A percentile compares a stretch with the other conserved stretches of the same genome.
Evolutionary conservation across 2,113 vertebrate species (phyloP).

Genomic region (Oxyura jamaicensis): DNA sequence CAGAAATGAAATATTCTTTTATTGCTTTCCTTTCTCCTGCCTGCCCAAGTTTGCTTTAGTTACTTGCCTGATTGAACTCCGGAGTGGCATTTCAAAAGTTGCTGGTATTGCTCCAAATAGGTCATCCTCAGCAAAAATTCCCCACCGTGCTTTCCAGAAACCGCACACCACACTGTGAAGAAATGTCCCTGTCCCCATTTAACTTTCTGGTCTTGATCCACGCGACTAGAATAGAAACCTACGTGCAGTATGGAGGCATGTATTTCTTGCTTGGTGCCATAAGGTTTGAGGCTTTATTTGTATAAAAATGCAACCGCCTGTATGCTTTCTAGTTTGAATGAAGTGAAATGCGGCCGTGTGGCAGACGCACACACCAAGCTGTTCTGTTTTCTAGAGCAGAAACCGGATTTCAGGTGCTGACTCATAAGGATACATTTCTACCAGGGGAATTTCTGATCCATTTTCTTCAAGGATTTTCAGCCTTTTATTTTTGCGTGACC

Average conservation of each 20-base stretch:
- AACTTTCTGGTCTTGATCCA: constrained; percentile 67
- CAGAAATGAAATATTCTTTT: constrained; percentile 51
- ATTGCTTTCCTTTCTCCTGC: constrained; percentile 41
- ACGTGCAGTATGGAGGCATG: constrained; percentile 17
- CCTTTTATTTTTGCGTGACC: background rate
- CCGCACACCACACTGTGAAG: constrained; percentile 41
- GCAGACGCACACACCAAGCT: constrained; percentile 24
- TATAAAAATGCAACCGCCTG: constrained; percentile 31
- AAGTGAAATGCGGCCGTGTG: constrained; percentile 33
- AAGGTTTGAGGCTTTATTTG: constrained; percentile 51
- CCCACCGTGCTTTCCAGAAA: constrained; percentile 77
- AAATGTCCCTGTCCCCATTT: constrained; percentile 73
- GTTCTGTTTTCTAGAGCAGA: constrained; percentile 67
- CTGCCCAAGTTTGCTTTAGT: constrained; percentile 60
- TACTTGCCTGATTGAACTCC: constrained; percentile 71
- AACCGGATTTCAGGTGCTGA: constrained; percentile 60
- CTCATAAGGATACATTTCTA: constrained; percentile 52
- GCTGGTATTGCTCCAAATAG: constrained; percentile 81
- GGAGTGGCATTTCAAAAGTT: constrained; percentile 76
- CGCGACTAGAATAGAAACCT: constrained; percentile 60
- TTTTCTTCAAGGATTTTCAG: constrained; percentile 56
- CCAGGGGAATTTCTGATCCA: constrained; percentile 55
- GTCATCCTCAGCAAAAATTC: constrained; percentile 80
- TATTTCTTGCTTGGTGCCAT: constrained; percentile 38
- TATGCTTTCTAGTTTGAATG: constrained; percentile 44